These are phyloP conservation scores for Axis porcinus DNA, from an alignment of 2,113 vertebrate genomes.

Conservation along the genomic window DNA sequence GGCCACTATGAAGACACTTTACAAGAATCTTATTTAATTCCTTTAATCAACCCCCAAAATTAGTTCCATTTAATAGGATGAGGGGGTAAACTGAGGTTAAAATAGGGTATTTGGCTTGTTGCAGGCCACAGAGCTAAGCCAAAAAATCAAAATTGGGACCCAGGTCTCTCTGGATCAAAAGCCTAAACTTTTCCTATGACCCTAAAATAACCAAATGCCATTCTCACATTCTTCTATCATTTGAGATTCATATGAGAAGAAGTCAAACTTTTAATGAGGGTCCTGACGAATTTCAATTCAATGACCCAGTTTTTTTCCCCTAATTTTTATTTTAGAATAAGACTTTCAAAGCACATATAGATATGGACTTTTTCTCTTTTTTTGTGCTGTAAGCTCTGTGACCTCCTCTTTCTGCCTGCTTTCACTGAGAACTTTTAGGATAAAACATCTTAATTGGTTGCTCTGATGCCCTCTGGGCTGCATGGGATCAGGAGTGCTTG, in stretches of 20 bases:
- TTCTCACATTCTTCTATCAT: background rate
- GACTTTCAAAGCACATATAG: constrained; percentile 37
- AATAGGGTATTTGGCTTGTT: too few relatives aligned
- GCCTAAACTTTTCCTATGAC: background rate
- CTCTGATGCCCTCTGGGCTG: background rate
- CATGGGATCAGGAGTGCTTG: background rate
- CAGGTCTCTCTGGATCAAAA: background rate
- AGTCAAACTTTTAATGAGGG: constrained; percentile 58
- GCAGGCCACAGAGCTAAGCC: background rate
- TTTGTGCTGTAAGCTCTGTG: background rate
- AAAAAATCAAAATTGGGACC: background rate
- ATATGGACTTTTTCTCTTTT: background rate
- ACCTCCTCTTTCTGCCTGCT: background rate
- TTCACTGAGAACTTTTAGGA: background rate
- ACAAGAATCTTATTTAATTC: background rate
- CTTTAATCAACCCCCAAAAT: background rate
- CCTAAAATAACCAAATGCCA: background rate
- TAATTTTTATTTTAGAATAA: constrained; percentile 48
- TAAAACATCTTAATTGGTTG: constrained; percentile 43
- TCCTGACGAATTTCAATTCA: constrained; percentile 41
- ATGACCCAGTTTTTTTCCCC: constrained; percentile 9
- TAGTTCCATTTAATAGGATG: background rate
- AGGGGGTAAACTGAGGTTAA: background rate
- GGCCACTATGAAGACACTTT: background rate
- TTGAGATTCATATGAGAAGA: constrained; percentile 3